These are phyloP conservation scores for Isichthys henryi DNA, from an alignment of 2,113 vertebrate species.

Conservation along the genomic window DNA sequence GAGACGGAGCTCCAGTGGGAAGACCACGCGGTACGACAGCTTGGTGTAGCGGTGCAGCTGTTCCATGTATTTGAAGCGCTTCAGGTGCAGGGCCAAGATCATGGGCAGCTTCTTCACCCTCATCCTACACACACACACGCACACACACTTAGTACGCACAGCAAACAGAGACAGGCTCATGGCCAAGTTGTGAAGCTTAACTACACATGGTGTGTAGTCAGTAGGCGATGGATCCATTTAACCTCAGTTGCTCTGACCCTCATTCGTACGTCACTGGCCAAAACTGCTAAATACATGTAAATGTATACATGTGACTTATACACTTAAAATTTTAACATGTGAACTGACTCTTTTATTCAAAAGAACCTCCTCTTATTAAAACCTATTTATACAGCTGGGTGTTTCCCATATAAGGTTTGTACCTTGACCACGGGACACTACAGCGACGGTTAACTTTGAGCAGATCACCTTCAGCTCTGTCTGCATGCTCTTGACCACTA, in stretches of 20 bases:
- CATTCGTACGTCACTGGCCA: background rate
- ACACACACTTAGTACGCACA: background rate
- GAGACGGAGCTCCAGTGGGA: constrained; percentile 83
- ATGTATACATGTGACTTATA: background rate
- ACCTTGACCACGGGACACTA: background rate
- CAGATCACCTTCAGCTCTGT: background rate
- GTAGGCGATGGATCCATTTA: background rate
- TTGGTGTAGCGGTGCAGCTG: constrained; percentile 92
- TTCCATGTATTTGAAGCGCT: constrained; percentile 94
- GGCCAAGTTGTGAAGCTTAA: background rate
- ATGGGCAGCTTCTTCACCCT: constrained; percentile 86
- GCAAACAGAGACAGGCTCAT: background rate
- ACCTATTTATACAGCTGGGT: background rate
- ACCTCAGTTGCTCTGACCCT: background rate
- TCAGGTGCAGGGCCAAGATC: constrained; percentile 85
- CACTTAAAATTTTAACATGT: background rate
- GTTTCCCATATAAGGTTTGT: background rate
- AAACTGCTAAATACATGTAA: background rate
- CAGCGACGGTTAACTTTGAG: background rate
- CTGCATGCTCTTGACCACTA: background rate
- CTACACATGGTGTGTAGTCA: background rate
- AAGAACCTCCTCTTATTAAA: background rate
- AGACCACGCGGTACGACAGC: constrained; percentile 86
- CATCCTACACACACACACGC: constrained; percentile 60
- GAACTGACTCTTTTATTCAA: background rate